Evolutionary conservation across 2,888 invertebrate genomes (phyloP).

Genomic region (Mesoligia furuncula): DNA sequence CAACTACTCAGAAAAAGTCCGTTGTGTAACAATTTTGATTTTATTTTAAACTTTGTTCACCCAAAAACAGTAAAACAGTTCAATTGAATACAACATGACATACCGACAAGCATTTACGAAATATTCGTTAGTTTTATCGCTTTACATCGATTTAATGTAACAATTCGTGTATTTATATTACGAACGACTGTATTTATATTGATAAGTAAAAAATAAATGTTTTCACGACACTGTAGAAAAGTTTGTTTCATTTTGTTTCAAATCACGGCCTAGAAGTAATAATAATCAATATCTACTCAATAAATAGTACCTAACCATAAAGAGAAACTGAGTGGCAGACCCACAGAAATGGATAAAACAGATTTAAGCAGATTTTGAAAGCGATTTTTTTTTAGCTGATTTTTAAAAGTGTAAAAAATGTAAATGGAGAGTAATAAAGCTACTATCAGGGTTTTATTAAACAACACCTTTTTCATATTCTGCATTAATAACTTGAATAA

Average conservation of each 20-base stretch:
- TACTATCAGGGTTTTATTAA: not conserved
- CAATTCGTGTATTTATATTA: slow-evolving; percentile 75
- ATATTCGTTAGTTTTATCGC: slow-evolving; percentile 71
- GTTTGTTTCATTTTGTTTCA: slow-evolving; percentile 39
- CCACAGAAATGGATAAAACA: no score
- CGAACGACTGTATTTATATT: slow-evolving; percentile 84
- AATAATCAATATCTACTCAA: not conserved
- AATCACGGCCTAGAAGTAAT: not conserved
- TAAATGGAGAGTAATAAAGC: not conserved
- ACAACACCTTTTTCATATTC: not conserved
- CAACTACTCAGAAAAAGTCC: not conserved
- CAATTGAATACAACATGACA: slow-evolving; percentile 75
- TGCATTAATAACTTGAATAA: not conserved
- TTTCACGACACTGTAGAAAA: slow-evolving; percentile 77
- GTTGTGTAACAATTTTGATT: not conserved
- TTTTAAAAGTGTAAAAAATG: not conserved
- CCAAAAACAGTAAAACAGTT: slow-evolving; percentile 71
- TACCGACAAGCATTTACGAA: slow-evolving; percentile 84
- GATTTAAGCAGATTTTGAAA: no score
- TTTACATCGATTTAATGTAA: slow-evolving; percentile 73
- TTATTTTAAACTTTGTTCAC: slow-evolving; percentile 3
- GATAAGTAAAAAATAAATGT: slow-evolving; percentile 81
- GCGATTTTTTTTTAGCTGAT: no score
- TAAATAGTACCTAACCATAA: not conserved
- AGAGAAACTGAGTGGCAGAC: not conserved